These are phyloP conservation scores for Actinemys pallida DNA, from an alignment of 2,113 vertebrate species.

Conservation along the genomic window DNA sequence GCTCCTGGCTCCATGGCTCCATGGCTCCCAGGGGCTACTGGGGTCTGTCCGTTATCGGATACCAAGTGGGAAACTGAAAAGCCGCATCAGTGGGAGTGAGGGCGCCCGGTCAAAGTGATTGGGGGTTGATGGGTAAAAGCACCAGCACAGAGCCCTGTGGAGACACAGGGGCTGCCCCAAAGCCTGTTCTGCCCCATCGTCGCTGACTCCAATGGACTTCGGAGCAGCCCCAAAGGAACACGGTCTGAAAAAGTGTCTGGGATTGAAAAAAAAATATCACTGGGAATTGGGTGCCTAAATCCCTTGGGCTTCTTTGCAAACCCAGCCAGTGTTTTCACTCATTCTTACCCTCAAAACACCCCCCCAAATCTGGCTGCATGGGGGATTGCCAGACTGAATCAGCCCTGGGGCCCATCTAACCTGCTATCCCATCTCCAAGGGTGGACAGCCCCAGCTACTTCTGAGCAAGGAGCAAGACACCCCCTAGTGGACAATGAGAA, in stretches of 20 bases:
- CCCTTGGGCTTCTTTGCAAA: not conserved
- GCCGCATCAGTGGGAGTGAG: not conserved
- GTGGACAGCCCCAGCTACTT: no score
- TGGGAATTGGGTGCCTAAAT: not conserved
- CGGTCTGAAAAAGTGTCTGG: not conserved
- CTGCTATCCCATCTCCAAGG: fast-evolving
- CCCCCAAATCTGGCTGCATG: no score
- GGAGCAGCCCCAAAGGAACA: not conserved
- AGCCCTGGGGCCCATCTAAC: no score
- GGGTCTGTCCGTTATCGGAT: not conserved
- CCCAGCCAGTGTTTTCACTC: not conserved
- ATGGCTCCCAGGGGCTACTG: not conserved
- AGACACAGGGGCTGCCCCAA: not conserved
- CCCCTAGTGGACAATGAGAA: no score
- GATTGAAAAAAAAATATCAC: not conserved
- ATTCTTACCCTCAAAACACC: no score
- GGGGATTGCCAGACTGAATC: no score
- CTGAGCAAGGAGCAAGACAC: no score
- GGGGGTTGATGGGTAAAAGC: no score
- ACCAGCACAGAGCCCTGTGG: fast-evolving
- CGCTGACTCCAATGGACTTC: not conserved
- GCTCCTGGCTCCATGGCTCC: not conserved
- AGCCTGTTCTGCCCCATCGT: not conserved
- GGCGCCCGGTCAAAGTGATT: not conserved
- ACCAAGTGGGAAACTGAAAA: not conserved